Base-by-base conservation (phyloP, 2,797 vertebrate species). In the Poecilia velifera region DNA sequence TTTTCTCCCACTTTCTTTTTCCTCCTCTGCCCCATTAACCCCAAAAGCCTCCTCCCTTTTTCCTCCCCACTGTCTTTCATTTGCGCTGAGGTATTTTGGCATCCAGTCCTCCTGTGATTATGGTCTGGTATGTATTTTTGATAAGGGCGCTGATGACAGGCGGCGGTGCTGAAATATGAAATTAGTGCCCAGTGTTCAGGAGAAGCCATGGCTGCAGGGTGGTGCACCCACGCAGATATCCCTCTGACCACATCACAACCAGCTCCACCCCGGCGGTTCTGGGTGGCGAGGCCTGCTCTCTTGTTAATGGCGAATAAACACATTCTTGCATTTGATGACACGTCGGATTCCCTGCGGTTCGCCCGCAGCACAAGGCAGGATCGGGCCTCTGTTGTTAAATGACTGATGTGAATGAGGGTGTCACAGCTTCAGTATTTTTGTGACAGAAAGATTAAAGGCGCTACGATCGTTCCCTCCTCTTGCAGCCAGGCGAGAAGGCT, bases 71-170 rank as follows among this genome's bases (percentile, higher is more conserved):
- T 82, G 28, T 93, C 91, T 94, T 93, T 95, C 92, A 90, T 84
- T 94, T 71, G 82, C 34, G 64, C 82, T 45, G 87, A 90, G 89
- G 93, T 81, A 95, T 96, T 92, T 95, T 95, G 94, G 95, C 94
- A 87, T 88, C 79, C 81, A 57, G 76, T 62, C 83, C 80, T 82
- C 72, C 76, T 83, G 82, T 94, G 92, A 95, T 96, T 95, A 94
- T 57, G 74, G 85, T 91, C 80, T 84, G 93, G 93, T 93, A 91
- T 91, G 93, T 92, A 86, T 83, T 83, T 92, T 93, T 92, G 92
- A 89, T 92, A 94, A 93, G 85, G 92, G 79, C 14, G 74, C 78
- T 71, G 86, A 73, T 94, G 95, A 94, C 81, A 89, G 93, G 82
- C 68, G 46, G 76, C 81, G 55, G 86, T 72, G 90, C 86, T 93